phyloP scores from a whole-genome alignment of 1,140 invertebrate genomes.

The Bradysia coprophila region DNA sequence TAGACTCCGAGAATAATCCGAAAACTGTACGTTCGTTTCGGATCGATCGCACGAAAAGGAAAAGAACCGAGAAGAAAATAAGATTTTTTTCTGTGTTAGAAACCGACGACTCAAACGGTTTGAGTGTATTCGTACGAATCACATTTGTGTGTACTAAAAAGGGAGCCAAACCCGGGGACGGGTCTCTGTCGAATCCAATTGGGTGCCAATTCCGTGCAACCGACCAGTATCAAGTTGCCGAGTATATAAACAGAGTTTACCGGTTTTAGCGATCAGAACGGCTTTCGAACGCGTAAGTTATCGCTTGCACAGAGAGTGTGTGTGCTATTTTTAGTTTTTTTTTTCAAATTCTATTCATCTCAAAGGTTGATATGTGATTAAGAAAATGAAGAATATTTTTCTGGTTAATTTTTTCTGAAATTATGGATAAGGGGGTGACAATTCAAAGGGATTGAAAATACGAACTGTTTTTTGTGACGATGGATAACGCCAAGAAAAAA shows the following conservation, averaged over 20 bases:
- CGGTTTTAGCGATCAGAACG: constrained; percentile 65
- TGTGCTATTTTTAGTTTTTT: constrained; percentile 9
- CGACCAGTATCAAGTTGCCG: constrained; percentile 51
- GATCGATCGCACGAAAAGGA: too few relatives aligned
- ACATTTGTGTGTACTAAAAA: constrained; percentile 29
- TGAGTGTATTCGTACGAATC: neutral
- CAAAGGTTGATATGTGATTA: neutral
- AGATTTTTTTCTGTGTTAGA: too few relatives aligned
- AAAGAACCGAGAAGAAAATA: too few relatives aligned
- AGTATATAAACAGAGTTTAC: constrained; percentile 62
- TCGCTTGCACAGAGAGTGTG: constrained; percentile 23
- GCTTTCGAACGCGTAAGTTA: constrained; percentile 76
- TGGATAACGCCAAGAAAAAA: neutral
- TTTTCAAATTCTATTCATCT: constrained; percentile 2
- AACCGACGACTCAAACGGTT: neutral
- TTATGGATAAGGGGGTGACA: neutral
- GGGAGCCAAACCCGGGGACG: constrained; percentile 30
- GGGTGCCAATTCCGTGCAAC: constrained; percentile 27
- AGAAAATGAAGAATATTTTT: neutral
- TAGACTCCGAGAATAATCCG: neutral
- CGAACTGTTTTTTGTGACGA: neutral
- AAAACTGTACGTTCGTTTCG: too few relatives aligned
- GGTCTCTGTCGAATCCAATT: constrained; percentile 27
- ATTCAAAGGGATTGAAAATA: neutral
- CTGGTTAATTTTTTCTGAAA: neutral